Evolutionary conservation across 2,888 invertebrate species (phyloP).

Genomic region (Acleris cristana): DNA sequence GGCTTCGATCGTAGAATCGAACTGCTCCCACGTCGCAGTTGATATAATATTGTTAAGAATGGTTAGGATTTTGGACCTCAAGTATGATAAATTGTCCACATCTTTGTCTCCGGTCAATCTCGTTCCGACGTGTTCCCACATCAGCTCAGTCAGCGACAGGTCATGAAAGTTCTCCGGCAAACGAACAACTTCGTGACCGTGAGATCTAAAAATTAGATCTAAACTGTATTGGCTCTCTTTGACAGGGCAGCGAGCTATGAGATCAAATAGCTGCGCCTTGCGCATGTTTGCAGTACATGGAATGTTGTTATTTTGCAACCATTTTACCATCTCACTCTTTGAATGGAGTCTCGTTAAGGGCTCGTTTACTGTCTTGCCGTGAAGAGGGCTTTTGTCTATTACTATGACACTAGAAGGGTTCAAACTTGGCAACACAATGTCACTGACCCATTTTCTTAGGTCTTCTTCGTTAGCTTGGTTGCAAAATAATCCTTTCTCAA

Average conservation of each 20-base stretch:
- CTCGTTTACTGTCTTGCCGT: conserved; percentile 43
- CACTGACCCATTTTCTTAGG: conserved; percentile 60
- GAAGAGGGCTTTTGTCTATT: conserved; percentile 53
- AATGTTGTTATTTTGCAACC: conserved; percentile 54
- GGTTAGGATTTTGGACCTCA: conserved; percentile 31
- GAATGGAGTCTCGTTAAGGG: conserved; percentile 53
- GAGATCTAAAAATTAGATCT: conserved; percentile 53
- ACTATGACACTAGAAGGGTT: conserved; percentile 52
- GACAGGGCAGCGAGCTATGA: conserved; percentile 48
- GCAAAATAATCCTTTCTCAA: conserved; percentile 51
- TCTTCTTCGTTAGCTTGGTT: conserved; percentile 46
- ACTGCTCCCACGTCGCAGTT: conserved; percentile 39
- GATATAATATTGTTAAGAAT: conserved; percentile 39
- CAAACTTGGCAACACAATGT: conserved; percentile 50
- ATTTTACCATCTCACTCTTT: conserved; percentile 57
- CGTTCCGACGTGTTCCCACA: conserved; percentile 51
- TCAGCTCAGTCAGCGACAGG: conserved; percentile 52
- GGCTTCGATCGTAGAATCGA: conserved; percentile 41
- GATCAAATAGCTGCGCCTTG: conserved; percentile 58
- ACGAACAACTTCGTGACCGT: conserved; percentile 58
- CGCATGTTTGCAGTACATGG: conserved; percentile 53
- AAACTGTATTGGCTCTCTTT: conserved; percentile 44
- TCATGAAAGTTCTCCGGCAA: conserved; percentile 53
- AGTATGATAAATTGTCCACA: conserved; percentile 22
- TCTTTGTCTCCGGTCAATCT: background rate